phyloP scores from a whole-genome alignment of 1,140 invertebrate species.

The Magallana angulata region DNA sequence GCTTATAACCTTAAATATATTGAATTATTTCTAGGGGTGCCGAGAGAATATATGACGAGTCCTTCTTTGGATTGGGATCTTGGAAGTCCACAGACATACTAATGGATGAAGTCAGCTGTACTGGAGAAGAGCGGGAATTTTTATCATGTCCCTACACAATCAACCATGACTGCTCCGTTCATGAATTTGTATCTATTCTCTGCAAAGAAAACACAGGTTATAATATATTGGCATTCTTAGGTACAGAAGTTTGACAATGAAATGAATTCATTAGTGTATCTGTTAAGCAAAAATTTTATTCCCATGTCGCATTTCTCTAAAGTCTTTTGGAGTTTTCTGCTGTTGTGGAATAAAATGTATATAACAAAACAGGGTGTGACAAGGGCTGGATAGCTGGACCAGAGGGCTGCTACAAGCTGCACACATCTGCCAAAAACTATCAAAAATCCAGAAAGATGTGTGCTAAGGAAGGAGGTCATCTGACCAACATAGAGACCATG shows the following conservation, averaged over 20 bases:
- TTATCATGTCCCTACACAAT: slow-evolving; percentile 1
- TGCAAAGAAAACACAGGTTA: slow-evolving; percentile 38
- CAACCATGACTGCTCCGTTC: neutral
- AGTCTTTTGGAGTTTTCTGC: too few relatives aligned
- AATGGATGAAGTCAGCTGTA: slow-evolving; percentile 27
- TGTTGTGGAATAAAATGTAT: neutral
- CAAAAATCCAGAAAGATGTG: slow-evolving; percentile 5
- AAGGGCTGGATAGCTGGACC: slow-evolving; percentile 36
- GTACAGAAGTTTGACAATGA: too few relatives aligned
- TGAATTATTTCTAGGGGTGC: neutral
- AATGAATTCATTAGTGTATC: too few relatives aligned
- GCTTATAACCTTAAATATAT: too few relatives aligned
- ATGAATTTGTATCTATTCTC: slow-evolving; percentile 13
- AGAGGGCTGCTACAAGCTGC: slow-evolving; percentile 35
- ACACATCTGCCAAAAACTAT: slow-evolving; percentile 15
- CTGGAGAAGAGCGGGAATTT: neutral
- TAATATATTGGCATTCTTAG: too few relatives aligned
- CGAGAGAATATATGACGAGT: neutral
- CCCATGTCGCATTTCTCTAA: too few relatives aligned
- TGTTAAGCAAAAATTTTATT: too few relatives aligned
- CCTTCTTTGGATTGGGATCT: neutral
- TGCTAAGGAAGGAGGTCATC: slow-evolving; percentile 23
- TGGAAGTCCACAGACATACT: slow-evolving; percentile 25
- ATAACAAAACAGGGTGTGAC: neutral
- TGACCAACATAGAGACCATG: slow-evolving; percentile 44